Evolutionary conservation across 35 echinoderm and acorn worm genomes (phyloP), one percentile per base, ranked within the genome.

Genomic region (Holothuria glaberrima): DNA sequence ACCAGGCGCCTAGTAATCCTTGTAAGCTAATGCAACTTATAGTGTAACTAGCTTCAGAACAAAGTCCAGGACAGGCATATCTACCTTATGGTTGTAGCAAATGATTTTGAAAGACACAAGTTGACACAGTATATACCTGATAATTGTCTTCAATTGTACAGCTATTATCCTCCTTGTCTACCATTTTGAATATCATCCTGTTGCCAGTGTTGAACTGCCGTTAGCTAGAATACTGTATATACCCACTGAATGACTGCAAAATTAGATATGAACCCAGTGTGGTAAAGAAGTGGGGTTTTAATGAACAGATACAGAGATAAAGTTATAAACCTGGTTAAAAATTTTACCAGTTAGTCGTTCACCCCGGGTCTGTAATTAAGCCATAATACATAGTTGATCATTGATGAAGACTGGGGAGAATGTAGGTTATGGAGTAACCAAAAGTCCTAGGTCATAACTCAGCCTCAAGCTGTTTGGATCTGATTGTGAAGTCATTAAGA

Each of bases 261-360:
- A 67, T 48, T 71, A 87, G 85, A 87, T 87, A 87, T 87, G 85
- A 50, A 87, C 60, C 62, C 60, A 46, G 20, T 41, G 22, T 48
- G 85, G 33, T 31, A 52, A 67, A 71, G 85, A 69, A 69, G 61
- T 87, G 66, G 85, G 61, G 44, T 87, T 87, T 87, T 87, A 87
- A 87, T 87, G 85, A 71, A 69, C 18, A 46, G 60, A 67, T 67
- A 86, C 36, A 64, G 83, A 86, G 83, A 87, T 87, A 87, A 87
- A 87, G 85, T 87, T 87, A 87, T 87, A 87, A 87, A 87, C 85
- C 85, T 87, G 66, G 85, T 87, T 87, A 87, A 87, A 87, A 87
- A 87, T 87, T 87, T 59, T 87, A 69, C 85, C 85, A 87, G 85
- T 87, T 87, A 87, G 63, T 87, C 60, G 85, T 69, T 87, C 63